Base-by-base conservation (phyloP, 2,113 vertebrate species). In the Lipotes vexillifer region DNA sequence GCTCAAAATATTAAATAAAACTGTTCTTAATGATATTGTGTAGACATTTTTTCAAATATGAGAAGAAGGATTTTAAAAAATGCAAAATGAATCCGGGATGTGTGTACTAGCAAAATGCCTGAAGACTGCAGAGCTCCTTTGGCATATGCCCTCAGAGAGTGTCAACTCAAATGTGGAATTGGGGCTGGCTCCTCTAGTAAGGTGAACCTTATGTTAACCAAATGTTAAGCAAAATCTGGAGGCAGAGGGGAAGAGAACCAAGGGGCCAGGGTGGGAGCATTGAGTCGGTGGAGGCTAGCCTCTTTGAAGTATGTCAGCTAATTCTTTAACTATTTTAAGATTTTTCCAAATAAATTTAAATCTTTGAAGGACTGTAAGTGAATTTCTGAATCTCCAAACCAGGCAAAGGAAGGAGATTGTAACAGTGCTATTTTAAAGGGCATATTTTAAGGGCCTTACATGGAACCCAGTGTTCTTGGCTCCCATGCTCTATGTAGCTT, bases 301-400 rank as follows among this genome's bases (percentile, higher is more conserved):
- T 89, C 55, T 52, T 63, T 44, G 63, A 72, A 81, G 74, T 18
- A 38, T 27, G 3, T 74, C 36, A 75, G 44, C 41, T 66, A n/a
- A 25, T 4, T 25, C 46, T 72, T 63, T 52, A 86, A 82, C 13
- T 68, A 82, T 61, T 82, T 23, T 44, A 25, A 41, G 5, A 27
- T 18, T 80, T 93, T 85, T 33, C 31, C 46, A 44, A 83, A 44
- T 27, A 85, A 65, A 84, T 38, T 38, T 52, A 1, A 44, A 49
- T 90, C 38, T 33, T 5, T 52, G 46, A 78, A 84, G 36, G 27
- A 29, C 41, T 18, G 3, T 18, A 31, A n/a, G 6, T 72, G 38
- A 88, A 33, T 87, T 90, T 90, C 93, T 92, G 52, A 86, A 49
- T 95, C 41, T 91, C 74, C 74, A 87, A 82, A 61, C 25, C 25